Percentiles rank a stretch among this genome's conserved stretches.
These are phyloP conservation scores for Neolamprologus devosi DNA, from an alignment of 2,113 vertebrate species.

Conservation along the genomic window DNA sequence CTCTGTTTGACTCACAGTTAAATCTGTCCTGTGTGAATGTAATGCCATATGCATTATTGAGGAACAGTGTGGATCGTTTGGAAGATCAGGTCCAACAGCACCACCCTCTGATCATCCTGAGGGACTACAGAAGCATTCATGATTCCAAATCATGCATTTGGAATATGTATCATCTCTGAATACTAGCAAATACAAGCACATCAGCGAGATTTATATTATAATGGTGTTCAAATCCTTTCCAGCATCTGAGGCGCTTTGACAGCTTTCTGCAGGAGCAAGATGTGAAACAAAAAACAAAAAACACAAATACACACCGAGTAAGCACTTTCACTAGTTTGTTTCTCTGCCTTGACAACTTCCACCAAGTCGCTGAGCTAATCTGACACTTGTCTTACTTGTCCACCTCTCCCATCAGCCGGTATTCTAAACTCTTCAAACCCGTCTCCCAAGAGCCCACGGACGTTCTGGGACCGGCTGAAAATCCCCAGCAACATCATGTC, in stretches of 20 bases:
- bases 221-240: neutral
- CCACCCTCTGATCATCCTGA: conserved; percentile 25
- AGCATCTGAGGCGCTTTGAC: neutral
- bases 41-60: conserved; percentile 28
- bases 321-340: neutral
- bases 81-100: conserved; percentile 55
- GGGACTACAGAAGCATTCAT: neutral
- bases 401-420: neutral
- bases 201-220: neutral
- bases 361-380: neutral
- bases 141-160: neutral
- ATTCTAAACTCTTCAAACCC: conserved; percentile 7
- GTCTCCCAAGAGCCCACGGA: neutral
- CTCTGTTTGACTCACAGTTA: conserved; percentile 18
- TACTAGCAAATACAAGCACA: neutral
- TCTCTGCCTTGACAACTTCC: neutral
- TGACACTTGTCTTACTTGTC: conserved; percentile 16
- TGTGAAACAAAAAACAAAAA: neutral
- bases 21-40: conserved; percentile 3
- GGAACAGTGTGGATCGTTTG: neutral
- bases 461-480: neutral
- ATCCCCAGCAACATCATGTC: conserved; percentile 5
- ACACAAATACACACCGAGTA: neutral
- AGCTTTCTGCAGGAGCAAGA: neutral
- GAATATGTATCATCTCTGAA: neutral